A percentile compares a stretch with the other conserved stretches of the same genome.
Conservation (phyloP, 2,888 invertebrate species). For the Tachystola acroxantha region DNA sequence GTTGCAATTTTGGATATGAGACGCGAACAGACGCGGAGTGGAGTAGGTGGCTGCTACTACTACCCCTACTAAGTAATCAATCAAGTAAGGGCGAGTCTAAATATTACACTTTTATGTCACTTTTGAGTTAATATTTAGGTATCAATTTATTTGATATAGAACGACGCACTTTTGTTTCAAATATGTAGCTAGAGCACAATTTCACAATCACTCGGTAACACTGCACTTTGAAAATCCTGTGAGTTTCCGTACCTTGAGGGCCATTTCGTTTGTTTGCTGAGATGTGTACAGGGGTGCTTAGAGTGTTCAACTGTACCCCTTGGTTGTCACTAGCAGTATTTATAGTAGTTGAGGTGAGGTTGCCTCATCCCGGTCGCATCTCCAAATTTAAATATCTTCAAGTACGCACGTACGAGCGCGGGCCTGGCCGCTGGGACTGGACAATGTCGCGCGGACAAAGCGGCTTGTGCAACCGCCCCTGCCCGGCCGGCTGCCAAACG, state of each 20-base stretch:
- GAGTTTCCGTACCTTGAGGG: constrained; percentile 62
- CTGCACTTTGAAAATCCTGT: constrained; percentile 21
- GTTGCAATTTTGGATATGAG: too few relatives aligned
- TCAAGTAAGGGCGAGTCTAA: too few relatives aligned
- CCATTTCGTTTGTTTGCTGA: constrained; percentile 51
- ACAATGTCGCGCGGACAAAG: constrained; percentile 72
- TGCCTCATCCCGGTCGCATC: constrained; percentile 74
- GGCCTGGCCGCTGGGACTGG: constrained; percentile 55
- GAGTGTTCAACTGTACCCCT: constrained; percentile 64
- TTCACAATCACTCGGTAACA: constrained; percentile 4
- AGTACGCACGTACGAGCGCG: constrained; percentile 72
- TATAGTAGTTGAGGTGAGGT: constrained; percentile 56
- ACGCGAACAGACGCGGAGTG: too few relatives aligned
- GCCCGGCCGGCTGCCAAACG: constrained; percentile 48
- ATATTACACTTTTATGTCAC: too few relatives aligned
- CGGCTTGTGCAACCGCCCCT: constrained; percentile 65
- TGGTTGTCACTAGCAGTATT: constrained; percentile 52
- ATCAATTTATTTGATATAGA: too few relatives aligned
- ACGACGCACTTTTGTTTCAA: constrained; percentile 1
- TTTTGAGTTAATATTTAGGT: too few relatives aligned
- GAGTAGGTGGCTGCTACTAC: too few relatives aligned
- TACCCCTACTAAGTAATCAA: too few relatives aligned
- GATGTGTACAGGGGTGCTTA: constrained; percentile 58
- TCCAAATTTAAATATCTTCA: constrained; percentile 78
- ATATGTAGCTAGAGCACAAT: background rate